A percentile compares a stretch with the other conserved stretches of the same genome.
Conservation (phyloP, 2,113 vertebrate genomes). For the Xyliphius kryptos region DNA sequence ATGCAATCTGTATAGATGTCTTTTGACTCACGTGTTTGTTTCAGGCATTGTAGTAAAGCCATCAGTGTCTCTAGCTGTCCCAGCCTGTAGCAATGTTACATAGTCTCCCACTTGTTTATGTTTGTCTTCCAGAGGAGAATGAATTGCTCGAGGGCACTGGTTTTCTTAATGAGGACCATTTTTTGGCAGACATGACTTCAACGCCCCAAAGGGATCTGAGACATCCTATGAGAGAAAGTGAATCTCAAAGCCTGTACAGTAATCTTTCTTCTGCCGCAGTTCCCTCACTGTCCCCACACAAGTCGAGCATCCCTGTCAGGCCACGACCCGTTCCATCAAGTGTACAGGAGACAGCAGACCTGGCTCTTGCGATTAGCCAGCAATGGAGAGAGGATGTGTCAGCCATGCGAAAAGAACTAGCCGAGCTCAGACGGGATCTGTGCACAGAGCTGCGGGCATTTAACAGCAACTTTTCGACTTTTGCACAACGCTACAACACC, state of each 20-base stretch:
- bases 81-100: slow-evolving; percentile 59
- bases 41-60: slow-evolving; percentile 57
- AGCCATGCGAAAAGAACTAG: slow-evolving; percentile 66
- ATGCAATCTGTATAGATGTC: no score
- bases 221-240: slow-evolving; percentile 63
- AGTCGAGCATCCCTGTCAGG: slow-evolving; percentile 41
- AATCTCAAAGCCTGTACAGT: slow-evolving; percentile 52
- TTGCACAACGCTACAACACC: slow-evolving; percentile 69
- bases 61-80: slow-evolving; percentile 65
- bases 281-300: slow-evolving; percentile 57
- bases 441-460: slow-evolving; percentile 69
- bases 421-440: slow-evolving; percentile 66
- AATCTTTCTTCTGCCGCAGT: slow-evolving; percentile 56
- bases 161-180: slow-evolving; percentile 64
- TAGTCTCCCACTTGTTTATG: slow-evolving; percentile 58
- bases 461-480: slow-evolving; percentile 69
- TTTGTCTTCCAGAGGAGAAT: slow-evolving; percentile 77
- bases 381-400: slow-evolving; percentile 72
- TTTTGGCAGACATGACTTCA: slow-evolving; percentile 58
- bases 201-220: slow-evolving; percentile 63
- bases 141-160: slow-evolving; percentile 68
- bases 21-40: slow-evolving; percentile 37
- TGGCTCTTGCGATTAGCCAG: slow-evolving; percentile 67
- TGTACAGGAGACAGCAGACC: slow-evolving; percentile 64
- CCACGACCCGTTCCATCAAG: slow-evolving; percentile 61